phyloP scores from a whole-genome alignment of 2,113 vertebrate species.

The Corvus moneduloides region DNA sequence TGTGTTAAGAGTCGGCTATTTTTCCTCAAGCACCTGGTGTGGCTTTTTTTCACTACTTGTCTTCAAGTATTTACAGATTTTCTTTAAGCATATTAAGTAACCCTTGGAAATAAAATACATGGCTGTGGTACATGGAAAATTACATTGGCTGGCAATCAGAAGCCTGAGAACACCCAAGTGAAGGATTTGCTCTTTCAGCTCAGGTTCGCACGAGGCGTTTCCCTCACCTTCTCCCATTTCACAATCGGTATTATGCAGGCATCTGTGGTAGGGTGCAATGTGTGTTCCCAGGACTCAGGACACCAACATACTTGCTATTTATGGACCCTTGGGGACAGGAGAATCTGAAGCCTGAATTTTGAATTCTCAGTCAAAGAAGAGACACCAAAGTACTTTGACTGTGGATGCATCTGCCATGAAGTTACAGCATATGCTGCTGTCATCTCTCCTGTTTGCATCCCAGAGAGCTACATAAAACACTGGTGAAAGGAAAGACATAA shows the following conservation, averaged over 20 bases:
- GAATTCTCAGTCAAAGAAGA: neutral
- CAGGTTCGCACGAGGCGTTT: accelerated
- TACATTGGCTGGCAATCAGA: neutral
- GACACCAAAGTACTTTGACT: neutral
- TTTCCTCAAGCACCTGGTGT: neutral
- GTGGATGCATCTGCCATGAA: neutral
- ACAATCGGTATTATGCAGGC: accelerated
- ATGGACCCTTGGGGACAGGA: neutral
- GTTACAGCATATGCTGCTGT: neutral
- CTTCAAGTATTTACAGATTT: neutral
- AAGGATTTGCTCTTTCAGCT: neutral
- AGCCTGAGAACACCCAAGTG: neutral
- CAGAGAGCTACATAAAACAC: neutral
- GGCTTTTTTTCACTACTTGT: neutral
- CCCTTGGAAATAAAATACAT: neutral
- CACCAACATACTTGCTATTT: neutral
- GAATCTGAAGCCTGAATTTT: neutral
- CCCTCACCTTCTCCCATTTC: neutral
- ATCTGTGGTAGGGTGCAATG: neutral
- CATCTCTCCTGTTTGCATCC: neutral
- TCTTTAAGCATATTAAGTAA: neutral
- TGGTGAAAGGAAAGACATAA: neutral
- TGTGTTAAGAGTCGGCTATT: neutral
- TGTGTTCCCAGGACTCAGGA: neutral
- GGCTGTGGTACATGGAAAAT: neutral